Conservation (phyloP, 1,140 invertebrate species). For the Anthonomus grandis region DNA sequence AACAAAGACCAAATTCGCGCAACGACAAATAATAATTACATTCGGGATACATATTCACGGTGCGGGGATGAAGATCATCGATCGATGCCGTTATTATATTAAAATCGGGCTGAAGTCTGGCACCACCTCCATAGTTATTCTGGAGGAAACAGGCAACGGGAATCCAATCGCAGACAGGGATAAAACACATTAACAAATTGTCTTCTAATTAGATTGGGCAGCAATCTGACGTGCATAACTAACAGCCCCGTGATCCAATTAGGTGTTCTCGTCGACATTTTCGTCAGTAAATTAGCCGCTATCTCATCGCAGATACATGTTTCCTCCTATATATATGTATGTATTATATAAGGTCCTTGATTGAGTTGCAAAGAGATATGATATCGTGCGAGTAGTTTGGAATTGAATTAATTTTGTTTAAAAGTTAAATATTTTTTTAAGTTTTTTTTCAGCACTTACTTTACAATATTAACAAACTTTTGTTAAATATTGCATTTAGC, state of each 20-base stretch:
- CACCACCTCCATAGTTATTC: conserved; percentile 8
- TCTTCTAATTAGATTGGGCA: conserved; percentile 49
- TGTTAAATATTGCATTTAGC: no score
- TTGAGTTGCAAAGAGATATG: conserved; percentile 3
- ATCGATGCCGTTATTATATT: conserved; percentile 40
- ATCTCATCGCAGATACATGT: conserved; percentile 3
- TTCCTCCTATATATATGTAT: no score
- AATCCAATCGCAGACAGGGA: conserved; percentile 46
- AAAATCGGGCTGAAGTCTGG: conserved; percentile 36
- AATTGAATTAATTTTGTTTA: no score
- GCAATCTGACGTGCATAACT: conserved; percentile 47
- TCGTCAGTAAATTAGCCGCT: conserved; percentile 17
- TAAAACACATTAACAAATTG: conserved; percentile 50
- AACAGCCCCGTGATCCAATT: conserved; percentile 42
- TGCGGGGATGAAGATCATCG: no score
- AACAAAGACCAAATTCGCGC: conserved; percentile 25
- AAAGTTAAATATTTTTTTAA: no score
- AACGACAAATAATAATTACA: conserved; percentile 21
- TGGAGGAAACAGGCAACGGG: conserved; percentile 18
- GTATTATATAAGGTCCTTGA: no score
- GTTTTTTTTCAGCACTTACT: no score
- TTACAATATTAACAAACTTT: no score
- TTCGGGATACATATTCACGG: conserved; percentile 11
- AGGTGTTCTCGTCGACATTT: conserved; percentile 21
- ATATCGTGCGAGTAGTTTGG: no score